Evolutionary conservation across 2,797 vertebrate species (phyloP).

Genomic region (Ctenosaura bakeri): DNA sequence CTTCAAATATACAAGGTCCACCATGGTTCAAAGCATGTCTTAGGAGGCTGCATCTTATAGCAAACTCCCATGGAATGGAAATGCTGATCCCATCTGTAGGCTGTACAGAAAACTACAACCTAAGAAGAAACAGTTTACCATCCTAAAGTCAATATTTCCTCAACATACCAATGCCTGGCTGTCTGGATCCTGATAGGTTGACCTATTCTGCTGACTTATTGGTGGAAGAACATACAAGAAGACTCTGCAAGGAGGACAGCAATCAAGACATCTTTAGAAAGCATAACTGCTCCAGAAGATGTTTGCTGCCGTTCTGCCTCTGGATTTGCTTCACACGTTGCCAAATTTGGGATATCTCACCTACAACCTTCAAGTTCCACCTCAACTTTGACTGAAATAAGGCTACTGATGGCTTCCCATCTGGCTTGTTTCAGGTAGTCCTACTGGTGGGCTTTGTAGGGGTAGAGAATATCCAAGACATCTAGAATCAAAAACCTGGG

Average conservation of each 20-base stretch:
- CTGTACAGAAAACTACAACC: not conserved
- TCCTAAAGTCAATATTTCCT: not conserved
- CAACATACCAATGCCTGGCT: not conserved
- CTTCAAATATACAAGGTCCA: constrained; percentile 4
- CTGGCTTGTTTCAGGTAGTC: not conserved
- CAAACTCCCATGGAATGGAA: too few species aligned
- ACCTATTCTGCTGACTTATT: not conserved
- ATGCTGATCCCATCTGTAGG: too few species aligned
- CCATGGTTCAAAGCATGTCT: not conserved
- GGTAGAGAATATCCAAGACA: too few species aligned
- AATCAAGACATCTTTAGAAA: not conserved
- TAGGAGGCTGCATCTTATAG: not conserved
- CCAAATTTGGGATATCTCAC: too few species aligned
- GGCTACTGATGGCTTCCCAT: not conserved
- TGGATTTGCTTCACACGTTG: not conserved
- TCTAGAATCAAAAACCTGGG: not conserved
- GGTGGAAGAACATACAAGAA: not conserved
- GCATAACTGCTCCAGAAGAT: not conserved
- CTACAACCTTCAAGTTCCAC: not conserved
- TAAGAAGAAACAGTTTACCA: not conserved
- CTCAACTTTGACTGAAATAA: not conserved
- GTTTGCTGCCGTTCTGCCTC: not conserved
- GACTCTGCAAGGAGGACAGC: not conserved
- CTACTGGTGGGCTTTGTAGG: not conserved
- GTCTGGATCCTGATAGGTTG: not conserved